Base-by-base conservation (phyloP, 1,140 invertebrate species). In the Oreohelix idahoensis region DNA sequence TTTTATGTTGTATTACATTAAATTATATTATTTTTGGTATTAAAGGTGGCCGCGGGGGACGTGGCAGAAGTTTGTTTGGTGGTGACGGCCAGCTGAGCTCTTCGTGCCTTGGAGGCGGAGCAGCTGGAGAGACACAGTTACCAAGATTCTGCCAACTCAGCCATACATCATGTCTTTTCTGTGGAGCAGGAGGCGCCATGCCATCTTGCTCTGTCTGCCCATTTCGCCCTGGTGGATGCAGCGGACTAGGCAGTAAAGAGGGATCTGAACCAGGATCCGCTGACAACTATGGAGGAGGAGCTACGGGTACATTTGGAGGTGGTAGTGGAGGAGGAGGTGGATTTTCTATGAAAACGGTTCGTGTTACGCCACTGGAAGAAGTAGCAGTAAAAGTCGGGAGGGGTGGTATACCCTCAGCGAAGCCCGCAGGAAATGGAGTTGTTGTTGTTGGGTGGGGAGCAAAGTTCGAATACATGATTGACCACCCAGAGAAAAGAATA, bases 251-350 rank as follows among this genome's bases (percentile, higher is more conserved):
- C 15, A 82, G 80, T 49, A 4, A 38, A 42, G 11, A 4, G 20
- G 70, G 51, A 49, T 36, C 32, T 0, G 71, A 49, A 39, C n/a
- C 39, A 10, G 80, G 71, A 13, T n/a, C 70, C 13, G 84, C 84
- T 35, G 84, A 85, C 45, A n/a, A 78, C 42, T 85, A 75, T 39
- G 84, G 84, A n/a, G 84, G 84, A 13, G 84, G 84, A 15, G 84
- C 77, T 32, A 85, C 84, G 13, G 84, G 84, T 5, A 36, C 49
- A 20, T 58, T 51, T 82, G 81, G 42, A 15, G 81, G 84, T 29
- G 80, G 81, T 0, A 71, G 84, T 29, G 84, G 84, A 35, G 84
- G 84, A 15, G 84, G 84, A 26, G 84, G 84, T 32, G 84, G 84
- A 10, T 85, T 74, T 74, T 85, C 84, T 32, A 80, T 81, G 20